Percentiles rank a stretch among this genome's conserved stretches.
Conservation (phyloP, 2,888 invertebrate species). For the Lasioglossum vierecki region DNA sequence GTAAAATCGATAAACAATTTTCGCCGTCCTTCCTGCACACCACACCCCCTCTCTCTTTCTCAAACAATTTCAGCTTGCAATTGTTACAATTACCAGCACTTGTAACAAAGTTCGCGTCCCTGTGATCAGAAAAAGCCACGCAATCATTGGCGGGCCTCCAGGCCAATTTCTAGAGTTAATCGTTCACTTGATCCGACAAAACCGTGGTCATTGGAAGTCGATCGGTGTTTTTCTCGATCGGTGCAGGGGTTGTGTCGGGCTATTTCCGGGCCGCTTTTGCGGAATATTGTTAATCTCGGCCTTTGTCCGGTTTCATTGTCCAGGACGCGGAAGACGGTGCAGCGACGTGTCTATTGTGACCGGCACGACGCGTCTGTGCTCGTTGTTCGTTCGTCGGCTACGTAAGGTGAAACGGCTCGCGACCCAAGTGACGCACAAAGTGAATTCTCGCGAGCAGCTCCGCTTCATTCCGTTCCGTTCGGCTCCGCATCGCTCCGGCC, state of each 20-base stretch:
- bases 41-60: background rate
- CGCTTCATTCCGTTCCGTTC: background rate
- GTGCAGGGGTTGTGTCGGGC: background rate
- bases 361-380: constrained; percentile 29
- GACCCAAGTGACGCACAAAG: constrained; percentile 42
- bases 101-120: background rate
- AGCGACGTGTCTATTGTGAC: constrained; percentile 65
- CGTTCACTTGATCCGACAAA: background rate
- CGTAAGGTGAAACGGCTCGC: constrained; percentile 37
- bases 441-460: background rate
- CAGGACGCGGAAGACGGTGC: constrained; percentile 50
- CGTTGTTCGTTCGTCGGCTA: constrained; percentile 34
- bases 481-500: constrained; percentile 1
- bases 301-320: constrained; percentile 65
- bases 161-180: constrained; percentile 4
- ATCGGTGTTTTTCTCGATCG: constrained; percentile 23
- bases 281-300: constrained; percentile 67
- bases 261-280: constrained; percentile 35
- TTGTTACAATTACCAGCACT: background rate
- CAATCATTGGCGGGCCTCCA: background rate
- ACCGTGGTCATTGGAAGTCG: constrained; percentile 1
- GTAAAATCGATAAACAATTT: background rate
- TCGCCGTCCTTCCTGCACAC: background rate
- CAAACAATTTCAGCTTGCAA: background rate
- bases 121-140: background rate